A percentile compares a stretch with the other conserved stretches of the same genome.
phyloP scores from a whole-genome alignment of 2,797 vertebrate genomes.

The Characodon lateralis region DNA sequence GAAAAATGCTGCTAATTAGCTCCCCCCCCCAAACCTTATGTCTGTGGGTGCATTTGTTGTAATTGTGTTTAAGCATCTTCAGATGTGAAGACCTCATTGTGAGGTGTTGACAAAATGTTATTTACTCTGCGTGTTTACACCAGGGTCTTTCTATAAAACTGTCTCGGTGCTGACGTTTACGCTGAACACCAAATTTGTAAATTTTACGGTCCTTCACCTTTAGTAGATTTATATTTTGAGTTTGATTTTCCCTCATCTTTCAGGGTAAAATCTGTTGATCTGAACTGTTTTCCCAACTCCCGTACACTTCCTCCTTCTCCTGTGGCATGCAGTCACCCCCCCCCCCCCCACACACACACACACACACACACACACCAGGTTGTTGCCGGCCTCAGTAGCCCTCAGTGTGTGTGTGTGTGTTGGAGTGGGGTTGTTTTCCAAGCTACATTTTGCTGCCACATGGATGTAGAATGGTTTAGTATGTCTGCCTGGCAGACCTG shows the following conservation, averaged over 20 bases:
- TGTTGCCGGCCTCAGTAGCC: conserved; percentile 64
- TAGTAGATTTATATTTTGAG: not conserved
- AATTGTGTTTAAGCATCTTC: conserved; percentile 45
- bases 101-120: conserved; percentile 46
- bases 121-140: conserved; percentile 8
- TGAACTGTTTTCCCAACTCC: conserved; percentile 73
- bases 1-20: conserved; percentile 69
- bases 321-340: conserved; percentile 40
- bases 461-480: conserved; percentile 79
- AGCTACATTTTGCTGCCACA: conserved; percentile 77
- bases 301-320: conserved; percentile 71
- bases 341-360: not conserved
- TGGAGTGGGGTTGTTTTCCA: conserved; percentile 68
- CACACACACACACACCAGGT: conserved; percentile 53
- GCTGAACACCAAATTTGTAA: not conserved
- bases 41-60: conserved; percentile 24
- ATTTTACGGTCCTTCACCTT: not conserved
- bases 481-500: conserved; percentile 74
- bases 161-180: not conserved
- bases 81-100: conserved; percentile 52
- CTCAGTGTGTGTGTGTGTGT: conserved; percentile 45
- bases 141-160: conserved; percentile 5
- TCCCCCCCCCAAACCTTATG: conserved; percentile 23
- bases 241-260: conserved; percentile 27
- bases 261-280: conserved; percentile 65